phyloP scores from a whole-genome alignment of 2,113 vertebrate genomes.

The Acanthisitta chloris region DNA sequence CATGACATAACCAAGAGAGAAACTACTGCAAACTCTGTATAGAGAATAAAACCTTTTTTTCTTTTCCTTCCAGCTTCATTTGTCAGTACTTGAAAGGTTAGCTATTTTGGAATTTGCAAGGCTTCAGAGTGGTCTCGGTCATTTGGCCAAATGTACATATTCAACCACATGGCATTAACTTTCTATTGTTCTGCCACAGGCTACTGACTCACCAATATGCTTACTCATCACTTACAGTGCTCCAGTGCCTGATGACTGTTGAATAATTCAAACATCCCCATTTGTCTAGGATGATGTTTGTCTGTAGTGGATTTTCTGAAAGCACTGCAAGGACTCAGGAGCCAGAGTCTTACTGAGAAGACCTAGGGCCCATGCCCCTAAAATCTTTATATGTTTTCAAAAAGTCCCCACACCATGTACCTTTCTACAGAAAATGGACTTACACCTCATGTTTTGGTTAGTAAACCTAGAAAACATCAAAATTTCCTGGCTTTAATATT shows the following conservation, averaged over 20 bases:
- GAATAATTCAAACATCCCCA: neutral
- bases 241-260: neutral
- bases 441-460: neutral
- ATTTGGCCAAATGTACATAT: neutral
- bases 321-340: neutral
- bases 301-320: neutral
- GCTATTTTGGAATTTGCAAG: neutral
- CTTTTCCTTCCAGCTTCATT: neutral
- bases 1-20: neutral
- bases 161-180: neutral
- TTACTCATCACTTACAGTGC: neutral
- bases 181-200: neutral
- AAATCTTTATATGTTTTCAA: neutral
- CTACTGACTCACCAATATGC: neutral
- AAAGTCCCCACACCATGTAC: neutral
- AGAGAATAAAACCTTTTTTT: fast-evolving
- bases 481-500: neutral
- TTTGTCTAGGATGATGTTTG: neutral
- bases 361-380: neutral
- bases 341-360: neutral
- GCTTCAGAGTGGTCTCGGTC: neutral
- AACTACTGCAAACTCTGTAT: neutral
- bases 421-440: neutral
- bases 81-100: neutral
- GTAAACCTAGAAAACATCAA: neutral